Base-by-base conservation (phyloP, 92 coral and sea anemone genomes). In the Parazoanthus darwini region DNA sequence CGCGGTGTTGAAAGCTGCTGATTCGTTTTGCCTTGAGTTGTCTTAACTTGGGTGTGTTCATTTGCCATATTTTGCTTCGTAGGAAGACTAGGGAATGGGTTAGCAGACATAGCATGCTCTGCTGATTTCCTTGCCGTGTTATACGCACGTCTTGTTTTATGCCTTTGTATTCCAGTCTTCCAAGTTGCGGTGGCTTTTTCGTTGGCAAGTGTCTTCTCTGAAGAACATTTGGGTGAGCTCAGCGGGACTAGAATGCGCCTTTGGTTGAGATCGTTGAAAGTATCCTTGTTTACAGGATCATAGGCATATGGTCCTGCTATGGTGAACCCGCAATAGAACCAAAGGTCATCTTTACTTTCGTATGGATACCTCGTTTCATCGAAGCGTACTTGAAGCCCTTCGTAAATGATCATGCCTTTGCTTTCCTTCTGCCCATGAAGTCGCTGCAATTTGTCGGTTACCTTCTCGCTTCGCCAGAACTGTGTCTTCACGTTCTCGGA, bases 251-350 rank as follows among this genome's bases (percentile, higher is more conserved):
- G 78, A 39, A 74, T 39, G 43, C 78, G 43, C 86, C 48, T 80
- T 26, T 80, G 54, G 6, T 36, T 77, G 68, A 92, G 38, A 50
- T 74, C 74, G 37, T 77, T 63, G 82, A 90, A 87, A 22, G 86
- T 85, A 73, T 92, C 94, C 6, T 90, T 88, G 44, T 92, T 92
- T n/a, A 92, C 90, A 51, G 94, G 94, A 76, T 92, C 94, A 78
- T 82, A 92, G 25, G 94, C 94, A 38, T 92, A 92, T 4, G 94
- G 94, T 1, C 94, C 94, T 42, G 88, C 85, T 8, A 92, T 80
- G 42, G 94, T 81, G 29, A 92, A 92, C 23, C 94, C 94, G 70
- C 90, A 71, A 33, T 91, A 92, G 70, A 92, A 92, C 94, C 91
- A 92, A 46, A 92, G 88, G 79, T 92, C 92, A 48, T 92, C 94